These are phyloP conservation scores for Phragmatobia fuliginosa DNA, from an alignment of 2,888 invertebrate genomes.

Conservation along the genomic window DNA sequence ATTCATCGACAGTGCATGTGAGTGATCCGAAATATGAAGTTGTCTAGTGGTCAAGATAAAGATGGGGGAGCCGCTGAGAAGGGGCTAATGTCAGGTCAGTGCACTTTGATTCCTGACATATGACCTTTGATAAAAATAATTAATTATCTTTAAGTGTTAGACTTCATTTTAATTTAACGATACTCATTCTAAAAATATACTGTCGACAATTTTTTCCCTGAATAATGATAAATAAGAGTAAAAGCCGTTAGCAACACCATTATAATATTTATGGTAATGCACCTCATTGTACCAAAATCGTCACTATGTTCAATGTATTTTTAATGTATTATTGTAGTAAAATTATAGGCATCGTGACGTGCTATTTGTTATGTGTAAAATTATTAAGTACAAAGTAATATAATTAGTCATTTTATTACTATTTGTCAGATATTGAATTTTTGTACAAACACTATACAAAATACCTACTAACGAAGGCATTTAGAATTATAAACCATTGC, in stretches of 20 bases:
- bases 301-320: neutral
- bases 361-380: neutral
- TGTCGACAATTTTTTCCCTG: neutral
- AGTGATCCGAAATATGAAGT: conserved; percentile 63
- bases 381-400: too few relatives aligned
- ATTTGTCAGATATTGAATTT: neutral
- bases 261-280: neutral
- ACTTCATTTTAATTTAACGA: too few relatives aligned
- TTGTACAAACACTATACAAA: neutral
- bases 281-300: neutral
- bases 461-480: neutral
- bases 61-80: conserved; percentile 78
- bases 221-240: too few relatives aligned
- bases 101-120: neutral
- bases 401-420: neutral
- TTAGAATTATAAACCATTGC: neutral
- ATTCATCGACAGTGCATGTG: conserved; percentile 38
- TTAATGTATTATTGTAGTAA: too few relatives aligned
- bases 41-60: conserved; percentile 76
- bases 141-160: neutral
- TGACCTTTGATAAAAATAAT: neutral
- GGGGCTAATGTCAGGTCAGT: conserved; percentile 65
- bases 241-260: neutral
- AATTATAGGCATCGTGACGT: neutral
- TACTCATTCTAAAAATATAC: too few relatives aligned